A percentile compares a stretch with the other conserved stretches of the same genome.
phyloP scores from a whole-genome alignment of 2,113 vertebrate genomes.

The Thermophis baileyi region DNA sequence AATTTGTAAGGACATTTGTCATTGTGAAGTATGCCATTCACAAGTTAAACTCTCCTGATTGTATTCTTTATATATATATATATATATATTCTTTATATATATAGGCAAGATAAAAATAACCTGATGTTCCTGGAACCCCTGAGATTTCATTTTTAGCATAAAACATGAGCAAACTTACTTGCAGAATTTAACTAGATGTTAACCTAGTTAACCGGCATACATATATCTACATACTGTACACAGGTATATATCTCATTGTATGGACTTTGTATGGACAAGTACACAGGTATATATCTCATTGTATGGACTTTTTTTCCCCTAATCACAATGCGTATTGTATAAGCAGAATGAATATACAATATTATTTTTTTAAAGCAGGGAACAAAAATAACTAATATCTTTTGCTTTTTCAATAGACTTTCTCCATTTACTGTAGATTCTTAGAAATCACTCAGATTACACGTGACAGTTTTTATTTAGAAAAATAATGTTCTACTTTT shows the following conservation, averaged over 20 bases:
- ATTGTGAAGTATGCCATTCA: neutral
- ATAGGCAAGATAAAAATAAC: neutral
- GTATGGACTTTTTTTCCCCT: neutral
- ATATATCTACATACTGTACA: neutral
- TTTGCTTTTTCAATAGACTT: neutral
- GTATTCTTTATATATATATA: too few relatives aligned
- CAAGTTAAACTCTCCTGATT: neutral
- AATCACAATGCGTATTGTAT: slow-evolving; percentile 19
- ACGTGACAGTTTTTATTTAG: slow-evolving; percentile 5
- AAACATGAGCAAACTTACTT: neutral
- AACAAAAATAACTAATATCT: neutral
- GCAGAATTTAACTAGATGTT: neutral
- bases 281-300: neutral
- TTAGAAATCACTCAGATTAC: neutral
- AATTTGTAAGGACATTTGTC: slow-evolving; percentile 6
- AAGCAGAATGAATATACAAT: slow-evolving; percentile 37
- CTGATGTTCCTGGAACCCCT: neutral
- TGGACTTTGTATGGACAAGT: neutral
- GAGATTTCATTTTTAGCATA: slow-evolving; percentile 4
- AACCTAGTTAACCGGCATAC: neutral
- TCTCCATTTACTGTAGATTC: slow-evolving; percentile 20
- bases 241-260: neutral
- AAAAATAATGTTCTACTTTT: slow-evolving; percentile 26
- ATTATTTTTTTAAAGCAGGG: slow-evolving; percentile 18
- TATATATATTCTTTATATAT: too few relatives aligned